These are phyloP conservation scores for Ornithorhynchus anatinus DNA, from an alignment of 2,113 vertebrate genomes.

Conservation along the genomic window DNA sequence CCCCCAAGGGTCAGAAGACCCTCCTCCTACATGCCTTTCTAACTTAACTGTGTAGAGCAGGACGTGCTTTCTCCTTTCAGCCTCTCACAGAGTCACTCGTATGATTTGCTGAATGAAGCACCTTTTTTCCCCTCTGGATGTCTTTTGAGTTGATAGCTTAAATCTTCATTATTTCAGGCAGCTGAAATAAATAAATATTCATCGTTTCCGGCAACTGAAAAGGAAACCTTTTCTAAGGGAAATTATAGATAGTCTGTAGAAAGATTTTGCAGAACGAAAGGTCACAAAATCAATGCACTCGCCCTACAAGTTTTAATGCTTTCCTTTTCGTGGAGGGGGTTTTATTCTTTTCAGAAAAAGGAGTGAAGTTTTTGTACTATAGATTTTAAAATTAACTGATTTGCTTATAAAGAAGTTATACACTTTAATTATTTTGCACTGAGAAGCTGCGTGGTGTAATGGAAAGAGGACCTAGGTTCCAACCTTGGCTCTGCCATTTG, in stretches of 20 bases:
- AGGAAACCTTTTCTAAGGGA: constrained; percentile 45
- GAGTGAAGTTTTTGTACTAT: neutral
- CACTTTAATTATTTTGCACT: no score
- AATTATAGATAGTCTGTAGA: constrained; percentile 32
- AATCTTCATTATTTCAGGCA: constrained; percentile 50
- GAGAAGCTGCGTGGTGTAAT: no score
- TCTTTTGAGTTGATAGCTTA: no score
- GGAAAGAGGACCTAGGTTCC: no score
- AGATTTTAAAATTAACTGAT: neutral
- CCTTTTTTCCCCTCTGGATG: constrained; percentile 54
- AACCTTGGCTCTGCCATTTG: no score
- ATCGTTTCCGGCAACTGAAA: constrained; percentile 61
- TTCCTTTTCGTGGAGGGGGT: neutral
- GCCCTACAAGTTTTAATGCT: neutral
- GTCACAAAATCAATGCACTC: neutral
- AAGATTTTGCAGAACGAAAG: constrained; percentile 15
- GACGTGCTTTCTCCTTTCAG: neutral
- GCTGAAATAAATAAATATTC: constrained; percentile 54
- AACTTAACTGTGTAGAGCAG: no score
- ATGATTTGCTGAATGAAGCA: constrained; percentile 26
- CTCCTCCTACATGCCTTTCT: no score
- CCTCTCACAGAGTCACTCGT: constrained; percentile 14
- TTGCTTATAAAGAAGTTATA: no score
- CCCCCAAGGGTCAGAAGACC: no score
- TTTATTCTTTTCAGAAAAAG: neutral